Evolutionary conservation across 2,113 vertebrate species (phyloP).

Genomic region (Microtus pennsylvanicus): DNA sequence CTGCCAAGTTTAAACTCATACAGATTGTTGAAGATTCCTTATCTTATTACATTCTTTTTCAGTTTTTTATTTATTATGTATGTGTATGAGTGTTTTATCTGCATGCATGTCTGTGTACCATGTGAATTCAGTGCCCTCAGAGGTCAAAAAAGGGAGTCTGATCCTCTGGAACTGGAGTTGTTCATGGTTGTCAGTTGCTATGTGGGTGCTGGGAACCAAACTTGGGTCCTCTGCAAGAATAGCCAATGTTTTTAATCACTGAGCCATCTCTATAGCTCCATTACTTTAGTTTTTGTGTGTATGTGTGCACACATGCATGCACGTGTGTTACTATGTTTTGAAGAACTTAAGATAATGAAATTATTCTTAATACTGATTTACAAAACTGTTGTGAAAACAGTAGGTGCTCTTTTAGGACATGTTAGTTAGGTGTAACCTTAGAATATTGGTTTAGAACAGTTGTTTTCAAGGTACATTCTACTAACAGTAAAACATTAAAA

Average conservation of each 20-base stretch:
- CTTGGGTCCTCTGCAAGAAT: too few relatives aligned
- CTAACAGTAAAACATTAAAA: not conserved
- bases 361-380: not conserved
- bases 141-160: not conserved
- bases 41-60: not conserved
- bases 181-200: not conserved
- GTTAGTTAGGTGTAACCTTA: too few relatives aligned
- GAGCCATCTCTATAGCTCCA: not conserved
- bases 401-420: not conserved
- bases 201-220: not conserved
- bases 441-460: not conserved
- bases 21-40: not conserved
- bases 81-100: not conserved
- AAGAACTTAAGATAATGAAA: not conserved
- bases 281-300: not conserved
- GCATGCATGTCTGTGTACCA: not conserved
- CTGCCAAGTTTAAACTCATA: not conserved
- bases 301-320: not conserved
- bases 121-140: not conserved
- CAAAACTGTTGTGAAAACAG: not conserved
- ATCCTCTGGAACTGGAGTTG: not conserved
- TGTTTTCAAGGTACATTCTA: not conserved
- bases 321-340: not conserved
- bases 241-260: too few relatives aligned
- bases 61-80: not conserved